A percentile compares a stretch with the other conserved stretches of the same genome.
phyloP scores from a whole-genome alignment of 2,113 vertebrate genomes.

The Entomyzon cyanotis region DNA sequence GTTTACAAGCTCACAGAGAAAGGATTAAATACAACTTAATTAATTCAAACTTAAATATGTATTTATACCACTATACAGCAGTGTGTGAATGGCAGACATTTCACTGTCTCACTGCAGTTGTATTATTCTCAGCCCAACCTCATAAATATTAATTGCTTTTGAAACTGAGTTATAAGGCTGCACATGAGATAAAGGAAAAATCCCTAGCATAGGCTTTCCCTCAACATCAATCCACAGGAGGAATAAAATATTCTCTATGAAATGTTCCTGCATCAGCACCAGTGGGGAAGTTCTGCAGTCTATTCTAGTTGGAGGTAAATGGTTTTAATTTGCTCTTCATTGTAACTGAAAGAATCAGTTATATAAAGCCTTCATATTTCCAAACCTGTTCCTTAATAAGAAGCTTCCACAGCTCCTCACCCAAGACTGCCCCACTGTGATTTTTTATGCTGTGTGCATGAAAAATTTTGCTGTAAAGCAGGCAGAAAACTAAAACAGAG shows the following conservation, averaged over 20 bases:
- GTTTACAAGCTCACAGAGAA: constrained; percentile 17
- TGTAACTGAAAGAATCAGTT: neutral
- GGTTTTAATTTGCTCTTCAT: constrained; percentile 11
- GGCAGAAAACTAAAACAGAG: neutral
- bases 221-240: neutral
- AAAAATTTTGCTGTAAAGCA: neutral
- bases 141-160: constrained; percentile 53
- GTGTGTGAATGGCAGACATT: neutral
- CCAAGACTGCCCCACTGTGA: neutral
- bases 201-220: neutral
- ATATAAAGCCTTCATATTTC: neutral
- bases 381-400: neutral
- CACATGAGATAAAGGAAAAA: constrained; percentile 4
- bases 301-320: neutral
- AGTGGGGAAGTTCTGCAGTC: neutral
- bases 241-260: neutral
- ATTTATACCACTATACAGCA: constrained; percentile 1
- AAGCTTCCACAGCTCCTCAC: neutral
- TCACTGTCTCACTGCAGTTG: neutral
- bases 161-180: neutral
- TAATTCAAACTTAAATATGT: constrained; percentile 11
- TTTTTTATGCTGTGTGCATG: neutral
- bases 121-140: constrained; percentile 18
- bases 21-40: constrained; percentile 24
- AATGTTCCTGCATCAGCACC: constrained; percentile 30